phyloP scores from a whole-genome alignment of 2,888 invertebrate species.

The Zonitis immaculata region DNA sequence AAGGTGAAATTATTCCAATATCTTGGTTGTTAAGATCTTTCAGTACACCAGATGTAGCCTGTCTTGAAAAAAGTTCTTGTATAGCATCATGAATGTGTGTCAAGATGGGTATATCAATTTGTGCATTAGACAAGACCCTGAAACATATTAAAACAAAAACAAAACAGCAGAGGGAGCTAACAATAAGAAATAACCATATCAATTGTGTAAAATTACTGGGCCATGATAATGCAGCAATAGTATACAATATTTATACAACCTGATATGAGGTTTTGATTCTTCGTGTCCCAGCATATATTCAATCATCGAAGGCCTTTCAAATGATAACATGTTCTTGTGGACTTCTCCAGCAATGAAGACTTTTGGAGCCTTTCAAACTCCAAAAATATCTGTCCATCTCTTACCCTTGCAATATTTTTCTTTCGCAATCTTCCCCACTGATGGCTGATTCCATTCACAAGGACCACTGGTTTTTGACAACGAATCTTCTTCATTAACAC shows the following conservation, averaged over 20 bases:
- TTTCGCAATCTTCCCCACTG: not conserved
- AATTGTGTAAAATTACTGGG: constrained; percentile 2
- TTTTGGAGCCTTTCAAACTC: not conserved
- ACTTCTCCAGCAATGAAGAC: not conserved
- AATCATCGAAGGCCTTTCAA: not conserved
- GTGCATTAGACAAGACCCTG: not conserved
- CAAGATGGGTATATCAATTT: not conserved
- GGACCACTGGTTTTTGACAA: not conserved
- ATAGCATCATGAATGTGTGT: not conserved
- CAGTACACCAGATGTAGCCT: not conserved
- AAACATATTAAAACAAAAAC: not conserved
- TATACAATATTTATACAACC: constrained; percentile 2
- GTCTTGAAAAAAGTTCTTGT: not conserved
- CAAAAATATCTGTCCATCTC: not conserved
- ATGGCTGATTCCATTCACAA: not conserved
- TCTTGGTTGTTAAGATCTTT: not conserved
- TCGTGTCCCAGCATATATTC: not conserved
- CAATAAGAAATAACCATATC: not conserved
- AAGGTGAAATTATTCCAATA: not conserved
- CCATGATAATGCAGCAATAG: constrained; percentile 2
- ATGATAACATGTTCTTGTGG: not conserved
- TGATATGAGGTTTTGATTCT: not conserved
- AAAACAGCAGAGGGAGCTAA: constrained; percentile 1
- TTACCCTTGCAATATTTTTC: not conserved
- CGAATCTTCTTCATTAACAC: not conserved